Base-by-base conservation (phyloP, 1,140 invertebrate species). In the Neuroterus valhalla region DNA sequence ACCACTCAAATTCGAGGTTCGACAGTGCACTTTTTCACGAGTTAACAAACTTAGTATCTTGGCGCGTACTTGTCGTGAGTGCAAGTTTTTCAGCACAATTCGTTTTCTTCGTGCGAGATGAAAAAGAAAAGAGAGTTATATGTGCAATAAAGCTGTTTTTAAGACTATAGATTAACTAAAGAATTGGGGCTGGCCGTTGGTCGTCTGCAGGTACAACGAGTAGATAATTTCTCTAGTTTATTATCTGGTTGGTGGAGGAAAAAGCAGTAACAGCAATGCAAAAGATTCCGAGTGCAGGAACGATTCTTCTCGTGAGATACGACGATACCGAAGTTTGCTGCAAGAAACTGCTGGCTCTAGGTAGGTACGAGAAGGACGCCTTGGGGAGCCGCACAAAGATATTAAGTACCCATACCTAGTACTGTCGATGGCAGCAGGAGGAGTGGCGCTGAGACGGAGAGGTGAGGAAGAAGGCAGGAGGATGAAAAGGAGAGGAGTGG, bases 341-440 rank as follows among this genome's bases (percentile, higher is more conserved):
- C 52, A 71, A 43, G 46, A 26, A 70, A 52, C 69, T 42, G 48
- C 46, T 42, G 4, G 23, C 48, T 26, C 31, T 52, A 52, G 23
- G n/a, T 31, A n/a, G 8, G n/a, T 43, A 45, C 6, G 48, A 31
- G 31, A 66, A 44, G 55, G 70, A 66, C 44, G 52, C 70, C 52
- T 72, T 72, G 66, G 45, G 45, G 31, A 67, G 62, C 44, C 15
- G 76, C 74, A 81, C 78, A 79, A 80, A 83, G 82, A 80, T 83
- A 83, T 82, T 81, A 84, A 83, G 78, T 78, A 77, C 76, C 77
- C 79, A 77, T 82, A 75, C 77, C 72, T 71, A 62, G 55, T 55
- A 55, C 21, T 55, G 52, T 55, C 52, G 52, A 62, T 45, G 45
- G 55, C 23, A 62, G 55, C 15, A 62, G 55, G 55, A 46, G 10